Evolutionary conservation across 2,113 vertebrate genomes (phyloP).

Genomic region (Corvus cornix): DNA sequence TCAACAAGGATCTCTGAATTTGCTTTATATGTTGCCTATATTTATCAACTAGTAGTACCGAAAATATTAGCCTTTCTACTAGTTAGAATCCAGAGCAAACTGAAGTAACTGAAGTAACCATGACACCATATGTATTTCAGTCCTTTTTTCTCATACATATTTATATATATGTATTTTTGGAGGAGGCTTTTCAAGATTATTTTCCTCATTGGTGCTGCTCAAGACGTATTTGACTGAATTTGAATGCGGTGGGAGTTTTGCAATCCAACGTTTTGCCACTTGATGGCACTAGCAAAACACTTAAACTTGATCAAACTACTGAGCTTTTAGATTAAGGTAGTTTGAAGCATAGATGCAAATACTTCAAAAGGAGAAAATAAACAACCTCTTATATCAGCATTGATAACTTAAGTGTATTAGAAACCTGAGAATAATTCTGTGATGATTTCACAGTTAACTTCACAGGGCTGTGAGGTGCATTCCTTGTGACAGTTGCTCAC

Average conservation of each 20-base stretch:
- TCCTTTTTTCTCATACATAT: neutral
- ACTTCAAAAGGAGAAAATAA: neutral
- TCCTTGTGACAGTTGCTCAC: accelerated
- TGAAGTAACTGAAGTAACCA: neutral
- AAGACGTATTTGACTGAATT: neutral
- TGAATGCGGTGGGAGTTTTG: neutral
- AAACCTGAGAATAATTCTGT: neutral
- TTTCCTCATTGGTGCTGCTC: neutral
- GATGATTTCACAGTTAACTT: neutral
- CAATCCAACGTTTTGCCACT: constrained; percentile 54
- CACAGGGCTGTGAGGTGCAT: neutral
- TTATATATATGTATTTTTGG: neutral
- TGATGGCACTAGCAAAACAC: constrained; percentile 65
- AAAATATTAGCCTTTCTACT: neutral
- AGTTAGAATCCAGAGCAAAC: neutral
- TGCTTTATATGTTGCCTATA: neutral
- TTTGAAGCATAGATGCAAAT: neutral
- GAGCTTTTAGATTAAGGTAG: neutral
- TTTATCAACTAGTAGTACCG: neutral
- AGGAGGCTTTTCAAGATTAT: neutral
- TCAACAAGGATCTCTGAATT: neutral
- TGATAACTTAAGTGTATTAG: neutral
- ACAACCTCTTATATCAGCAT: neutral
- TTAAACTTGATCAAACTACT: neutral
- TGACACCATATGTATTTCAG: neutral